Base-by-base conservation (phyloP, 2,113 vertebrate species). In the Callocephalon fimbriatum region DNA sequence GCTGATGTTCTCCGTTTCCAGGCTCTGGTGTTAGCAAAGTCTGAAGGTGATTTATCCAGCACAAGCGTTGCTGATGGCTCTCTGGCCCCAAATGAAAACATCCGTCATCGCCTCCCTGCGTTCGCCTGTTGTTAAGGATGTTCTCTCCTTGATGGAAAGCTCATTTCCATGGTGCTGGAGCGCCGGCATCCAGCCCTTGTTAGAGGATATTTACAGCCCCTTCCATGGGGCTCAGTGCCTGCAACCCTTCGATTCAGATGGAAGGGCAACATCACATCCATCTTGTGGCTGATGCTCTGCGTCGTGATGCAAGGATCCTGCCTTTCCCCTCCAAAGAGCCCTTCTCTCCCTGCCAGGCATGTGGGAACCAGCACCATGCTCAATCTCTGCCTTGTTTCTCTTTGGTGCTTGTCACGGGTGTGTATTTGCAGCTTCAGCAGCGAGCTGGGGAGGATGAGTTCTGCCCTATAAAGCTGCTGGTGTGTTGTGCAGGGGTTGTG, bases 21-120 rank as follows among this genome's bases (percentile, higher is more conserved):
- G 70, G 54, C 83, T 66, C 50, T 71, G 38, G 8, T 45, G 50
- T 14, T 45, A 65, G 68, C 65, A 35, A 10, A 75, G 61, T 26
- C 90, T 59, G 72, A 47, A n/a, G 89, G 86, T 93, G 87, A 75
- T 95, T 93, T 92, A 90, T 90, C 88, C 77, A 38, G 70, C 38
- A 8, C 51, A 2, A 7, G 32, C 5, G 0, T 32, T 0, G 7
- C 80, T 95, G 81, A 5, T 44, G 77, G 45, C 90, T 89, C 72
- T 74, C 51, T 31, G 73, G 32, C 93, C 92, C 94, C 80, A 27
- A 16, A 47, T 67, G 77, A 71, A 74, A 48, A 45, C 80, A 91
- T 93, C 92, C 20, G 6, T 88, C 94, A 72, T 75, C 38, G 0
- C 65, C 92, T 93, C 74, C 61, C 56, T 48, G 54, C 21, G 7